phyloP scores from a whole-genome alignment of 2,113 vertebrate species.

The Sceloporus undulatus region DNA sequence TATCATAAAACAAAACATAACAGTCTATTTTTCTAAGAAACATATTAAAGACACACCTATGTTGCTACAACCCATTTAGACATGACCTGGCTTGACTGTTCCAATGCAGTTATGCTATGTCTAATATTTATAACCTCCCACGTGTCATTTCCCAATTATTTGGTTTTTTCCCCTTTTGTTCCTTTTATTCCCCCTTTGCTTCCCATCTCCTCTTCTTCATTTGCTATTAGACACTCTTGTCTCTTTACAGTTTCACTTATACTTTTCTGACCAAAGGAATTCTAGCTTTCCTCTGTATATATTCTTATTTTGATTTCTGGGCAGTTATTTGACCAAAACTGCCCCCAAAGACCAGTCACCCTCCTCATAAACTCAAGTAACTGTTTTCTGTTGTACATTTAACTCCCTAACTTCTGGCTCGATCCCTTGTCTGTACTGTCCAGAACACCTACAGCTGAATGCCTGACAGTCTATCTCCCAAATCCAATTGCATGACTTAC shows the following conservation, averaged over 20 bases:
- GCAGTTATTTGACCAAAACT: too few relatives aligned
- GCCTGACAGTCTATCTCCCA: too few relatives aligned
- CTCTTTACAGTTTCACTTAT: background rate
- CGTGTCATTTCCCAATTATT: slow-evolving; percentile 14
- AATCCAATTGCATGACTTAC: too few relatives aligned
- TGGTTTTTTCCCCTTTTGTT: slow-evolving; percentile 12
- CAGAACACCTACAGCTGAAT: too few relatives aligned
- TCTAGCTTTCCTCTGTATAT: too few relatives aligned
- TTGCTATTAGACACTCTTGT: background rate
- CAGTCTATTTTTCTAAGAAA: slow-evolving; percentile 15
- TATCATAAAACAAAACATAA: background rate
- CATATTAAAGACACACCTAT: background rate
- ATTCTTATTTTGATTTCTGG: background rate
- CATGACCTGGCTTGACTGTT: background rate
- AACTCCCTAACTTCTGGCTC: too few relatives aligned
- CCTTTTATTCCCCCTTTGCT: background rate
- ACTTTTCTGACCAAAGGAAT: too few relatives aligned
- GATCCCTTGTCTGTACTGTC: too few relatives aligned
- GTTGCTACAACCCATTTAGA: background rate
- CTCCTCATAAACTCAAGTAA: background rate
- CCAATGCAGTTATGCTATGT: background rate
- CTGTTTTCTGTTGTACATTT: too few relatives aligned
- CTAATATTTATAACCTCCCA: slow-evolving; percentile 20
- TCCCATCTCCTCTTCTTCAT: too few relatives aligned
- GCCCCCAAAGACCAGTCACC: background rate